Evolutionary conservation across 2,113 vertebrate species (phyloP).

Genomic region (Coregonus clupeaformis): DNA sequence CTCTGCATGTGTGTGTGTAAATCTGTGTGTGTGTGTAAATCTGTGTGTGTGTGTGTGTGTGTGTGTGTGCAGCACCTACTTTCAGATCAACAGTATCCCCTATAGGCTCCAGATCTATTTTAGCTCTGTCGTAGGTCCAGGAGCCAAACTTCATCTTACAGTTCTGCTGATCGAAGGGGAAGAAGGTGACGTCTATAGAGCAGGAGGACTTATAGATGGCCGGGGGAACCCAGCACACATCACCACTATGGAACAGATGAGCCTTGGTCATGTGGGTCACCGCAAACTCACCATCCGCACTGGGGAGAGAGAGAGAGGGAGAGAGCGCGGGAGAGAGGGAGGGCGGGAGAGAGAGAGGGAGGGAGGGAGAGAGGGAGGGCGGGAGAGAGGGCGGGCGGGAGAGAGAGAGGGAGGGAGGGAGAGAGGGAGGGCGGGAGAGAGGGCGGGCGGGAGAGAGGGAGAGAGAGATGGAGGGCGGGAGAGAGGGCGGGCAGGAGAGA

Average conservation of each 20-base stretch:
- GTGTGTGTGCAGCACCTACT: conserved; percentile 50
- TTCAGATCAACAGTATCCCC: conserved; percentile 88
- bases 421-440: not conserved
- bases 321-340: not conserved
- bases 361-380: accelerated
- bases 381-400: not conserved
- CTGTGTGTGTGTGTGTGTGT: conserved; percentile 65
- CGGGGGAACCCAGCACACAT: conserved; percentile 84
- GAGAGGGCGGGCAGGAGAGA: accelerated
- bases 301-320: conserved; percentile 29
- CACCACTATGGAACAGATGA: conserved; percentile 69
- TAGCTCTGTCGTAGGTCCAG: conserved; percentile 96
- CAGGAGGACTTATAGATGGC: conserved; percentile 99
- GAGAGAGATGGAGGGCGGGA: accelerated
- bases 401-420: accelerated
- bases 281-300: conserved; percentile 76
- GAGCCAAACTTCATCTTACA: conserved; percentile 99
- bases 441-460: accelerated
- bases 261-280: conserved; percentile 85
- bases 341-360: not conserved
- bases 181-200: conserved; percentile 98
- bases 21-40: not conserved
- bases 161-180: conserved; percentile 98
- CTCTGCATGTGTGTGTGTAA: not conserved
- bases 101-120: conserved; percentile 91